Evolutionary conservation across 2,888 invertebrate genomes (phyloP).

Genomic region (Elaeidobius kamerunicus): DNA sequence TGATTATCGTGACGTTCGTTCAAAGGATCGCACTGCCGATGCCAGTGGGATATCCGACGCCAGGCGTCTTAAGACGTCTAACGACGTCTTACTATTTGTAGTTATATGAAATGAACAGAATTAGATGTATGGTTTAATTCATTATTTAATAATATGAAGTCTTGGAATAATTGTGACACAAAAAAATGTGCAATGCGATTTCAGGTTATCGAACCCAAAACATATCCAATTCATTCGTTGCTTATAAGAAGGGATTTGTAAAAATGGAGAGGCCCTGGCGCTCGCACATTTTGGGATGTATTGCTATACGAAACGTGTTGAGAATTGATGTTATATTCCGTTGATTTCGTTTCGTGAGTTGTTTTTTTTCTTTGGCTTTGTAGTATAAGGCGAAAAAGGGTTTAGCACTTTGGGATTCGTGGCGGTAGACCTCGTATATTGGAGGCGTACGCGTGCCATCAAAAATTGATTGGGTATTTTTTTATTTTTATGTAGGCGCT

Average conservation of each 20-base stretch:
- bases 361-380: conserved; percentile 11
- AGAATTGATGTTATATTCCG: conserved; percentile 10
- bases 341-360: conserved; percentile 16
- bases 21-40: conserved; percentile 8
- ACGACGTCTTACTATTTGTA: no score
- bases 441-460: conserved; percentile 7
- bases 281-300: conserved; percentile 9
- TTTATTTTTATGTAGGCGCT: no score
- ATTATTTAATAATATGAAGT: no score
- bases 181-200: no score
- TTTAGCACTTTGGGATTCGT: conserved; percentile 11
- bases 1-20: conserved; percentile 13
- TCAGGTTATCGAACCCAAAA: neutral
- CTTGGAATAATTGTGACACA: no score
- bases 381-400: conserved; percentile 8
- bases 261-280: neutral
- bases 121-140: neutral
- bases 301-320: conserved; percentile 13
- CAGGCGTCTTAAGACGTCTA: no score
- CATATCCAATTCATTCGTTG: no score
- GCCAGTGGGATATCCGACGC: conserved; percentile 13
- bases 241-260: conserved; percentile 4
- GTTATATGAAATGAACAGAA: neutral
- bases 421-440: conserved; percentile 10
- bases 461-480: conserved; percentile 18